These are phyloP conservation scores for Palythoa heliodiscus DNA, from an alignment of 92 coral and sea anemone genomes.

Conservation along the genomic window DNA sequence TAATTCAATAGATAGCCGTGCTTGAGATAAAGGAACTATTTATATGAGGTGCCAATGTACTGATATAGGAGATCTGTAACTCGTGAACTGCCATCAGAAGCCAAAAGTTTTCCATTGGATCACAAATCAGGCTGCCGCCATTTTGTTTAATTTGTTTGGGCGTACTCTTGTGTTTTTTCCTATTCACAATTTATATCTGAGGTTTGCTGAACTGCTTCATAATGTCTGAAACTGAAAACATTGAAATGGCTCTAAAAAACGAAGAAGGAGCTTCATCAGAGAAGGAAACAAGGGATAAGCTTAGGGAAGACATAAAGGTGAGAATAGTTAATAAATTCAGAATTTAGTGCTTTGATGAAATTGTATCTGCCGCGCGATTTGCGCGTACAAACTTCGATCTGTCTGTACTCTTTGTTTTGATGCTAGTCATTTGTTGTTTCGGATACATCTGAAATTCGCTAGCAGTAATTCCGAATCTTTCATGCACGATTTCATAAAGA, in stretches of 20 bases:
- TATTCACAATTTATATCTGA: not conserved
- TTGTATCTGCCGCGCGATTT: not conserved
- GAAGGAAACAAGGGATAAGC: slow-evolving; percentile 61
- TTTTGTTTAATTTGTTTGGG: slow-evolving; percentile 39
- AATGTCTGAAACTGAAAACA: slow-evolving; percentile 41
- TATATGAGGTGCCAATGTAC: slow-evolving; percentile 45
- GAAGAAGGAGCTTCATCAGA: slow-evolving; percentile 44
- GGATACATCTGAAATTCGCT: not conserved
- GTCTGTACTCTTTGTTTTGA: not conserved
- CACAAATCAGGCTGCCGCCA: slow-evolving; percentile 34
- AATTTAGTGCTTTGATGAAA: not conserved
- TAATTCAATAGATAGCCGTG: slow-evolving; percentile 35
- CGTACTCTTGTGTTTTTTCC: slow-evolving; percentile 5
- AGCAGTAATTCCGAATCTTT: not conserved
- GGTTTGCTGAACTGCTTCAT: not conserved
- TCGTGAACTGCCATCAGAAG: slow-evolving; percentile 32
- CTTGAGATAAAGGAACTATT: slow-evolving; percentile 44
- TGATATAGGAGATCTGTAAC: slow-evolving; percentile 45
- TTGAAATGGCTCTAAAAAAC: slow-evolving; percentile 18
- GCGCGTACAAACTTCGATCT: not conserved
- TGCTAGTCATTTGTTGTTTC: not conserved
- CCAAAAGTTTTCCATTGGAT: slow-evolving; percentile 3
- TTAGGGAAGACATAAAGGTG: slow-evolving; percentile 85
- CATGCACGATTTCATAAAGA: not conserved
- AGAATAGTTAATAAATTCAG: not conserved